These are phyloP conservation scores for Hexactinellida sp. DNA, from an alignment of 37 sponge, comb jelly and placozoan species.

Conservation along the genomic window DNA sequence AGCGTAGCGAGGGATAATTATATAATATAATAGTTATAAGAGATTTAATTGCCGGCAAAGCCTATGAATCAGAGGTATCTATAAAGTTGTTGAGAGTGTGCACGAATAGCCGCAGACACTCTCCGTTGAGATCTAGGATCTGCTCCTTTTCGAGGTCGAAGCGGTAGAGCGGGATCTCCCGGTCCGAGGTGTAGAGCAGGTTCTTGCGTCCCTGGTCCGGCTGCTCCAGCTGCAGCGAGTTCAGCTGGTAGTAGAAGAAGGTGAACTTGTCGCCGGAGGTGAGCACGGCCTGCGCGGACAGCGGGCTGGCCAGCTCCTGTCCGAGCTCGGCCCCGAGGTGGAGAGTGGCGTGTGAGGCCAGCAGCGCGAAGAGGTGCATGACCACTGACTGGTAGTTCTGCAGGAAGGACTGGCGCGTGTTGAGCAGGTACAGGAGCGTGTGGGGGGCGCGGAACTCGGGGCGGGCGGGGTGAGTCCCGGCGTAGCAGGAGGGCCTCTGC, in stretches of 20 bases:
- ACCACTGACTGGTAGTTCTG: not conserved
- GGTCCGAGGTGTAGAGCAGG: not conserved
- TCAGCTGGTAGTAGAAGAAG: not conserved
- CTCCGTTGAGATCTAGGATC: not conserved
- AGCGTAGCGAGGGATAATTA: not conserved
- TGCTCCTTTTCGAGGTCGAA: not conserved
- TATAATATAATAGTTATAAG: not conserved
- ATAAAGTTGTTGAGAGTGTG: constrained; percentile 8
- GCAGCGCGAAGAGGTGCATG: not conserved
- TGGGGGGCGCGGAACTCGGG: not conserved
- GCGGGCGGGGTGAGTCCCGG: not conserved
- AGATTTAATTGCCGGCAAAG: no score
- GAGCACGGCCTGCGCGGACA: not conserved
- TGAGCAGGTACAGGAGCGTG: not conserved
- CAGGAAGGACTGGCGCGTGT: not conserved
- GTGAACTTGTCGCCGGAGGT: not conserved
- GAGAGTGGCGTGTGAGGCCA: not conserved
- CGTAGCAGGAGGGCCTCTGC: not conserved
- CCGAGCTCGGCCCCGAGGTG: not conserved
- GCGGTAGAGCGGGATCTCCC: not conserved
- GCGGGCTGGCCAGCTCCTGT: not conserved
- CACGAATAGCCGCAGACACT: not conserved
- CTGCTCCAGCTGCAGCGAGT: not conserved
- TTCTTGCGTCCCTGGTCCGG: not conserved
- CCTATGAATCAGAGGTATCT: no score